Base-by-base conservation (phyloP, 1,140 invertebrate genomes). In the Alviniconcha marisindica region DNA sequence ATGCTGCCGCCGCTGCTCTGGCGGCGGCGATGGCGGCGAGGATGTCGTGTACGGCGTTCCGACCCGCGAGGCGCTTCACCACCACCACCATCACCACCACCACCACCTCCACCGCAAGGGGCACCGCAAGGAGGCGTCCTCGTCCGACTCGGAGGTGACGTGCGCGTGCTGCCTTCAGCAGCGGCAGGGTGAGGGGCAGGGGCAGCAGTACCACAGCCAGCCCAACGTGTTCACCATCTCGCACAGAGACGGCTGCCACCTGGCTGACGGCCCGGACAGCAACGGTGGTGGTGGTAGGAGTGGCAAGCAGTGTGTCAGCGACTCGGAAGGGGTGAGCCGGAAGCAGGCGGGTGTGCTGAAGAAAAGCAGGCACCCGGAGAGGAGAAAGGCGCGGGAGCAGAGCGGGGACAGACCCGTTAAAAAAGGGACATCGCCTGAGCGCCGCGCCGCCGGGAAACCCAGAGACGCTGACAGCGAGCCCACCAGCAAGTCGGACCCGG, bases 181-280 rank as follows among this genome's bases (percentile, higher is more conserved):
- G 15, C 69, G 5, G 33, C 33, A 40, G 38, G 38, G 15, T 28
- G 18, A 74, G 38, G 5, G 63, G 28, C 28, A 66, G 31, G 36
- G 36, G 69, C 38, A 24, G 36, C 36, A 71, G 33, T 71, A 71
- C 36, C 69, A 71, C 69, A 71, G 36, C 69, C 69, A 71, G 36
- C 69, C 69, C 3, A 40, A 40, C 24, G 69, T 71, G 10, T 71
- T 40, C 69, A 71, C 69, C 69, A 71, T 71, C 69, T 21, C 69
- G 18, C 14, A 14, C 10, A 31, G 40, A 14, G 69, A 71, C 15
- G 15, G 18, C 1, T 31, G 5, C 10, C 15, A 60, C 56, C 4
- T 24, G n/a, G 4, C 28, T 15, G 56, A n/a, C 3, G 7, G 56
- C 24, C 10, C 3, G 69, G 38, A 42, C 36, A 10, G 69, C 24